These are phyloP conservation scores for Eupeodes corollae DNA, from an alignment of 1,140 invertebrate species.

Conservation along the genomic window DNA sequence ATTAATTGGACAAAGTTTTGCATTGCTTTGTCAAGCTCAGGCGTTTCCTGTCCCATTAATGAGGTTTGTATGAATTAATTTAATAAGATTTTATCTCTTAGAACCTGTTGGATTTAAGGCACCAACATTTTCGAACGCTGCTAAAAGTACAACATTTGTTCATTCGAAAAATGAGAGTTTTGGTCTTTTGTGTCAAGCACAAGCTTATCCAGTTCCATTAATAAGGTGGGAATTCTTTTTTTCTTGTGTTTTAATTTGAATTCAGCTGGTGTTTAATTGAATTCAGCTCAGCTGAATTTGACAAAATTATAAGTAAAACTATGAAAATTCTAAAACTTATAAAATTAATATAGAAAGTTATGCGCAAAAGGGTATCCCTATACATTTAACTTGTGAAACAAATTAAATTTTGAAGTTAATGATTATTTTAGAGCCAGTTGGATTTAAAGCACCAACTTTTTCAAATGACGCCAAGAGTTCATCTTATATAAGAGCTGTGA, in stretches of 20 bases:
- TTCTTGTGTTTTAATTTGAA: no score
- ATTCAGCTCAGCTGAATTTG: no score
- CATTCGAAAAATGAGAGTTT: constrained; percentile 44
- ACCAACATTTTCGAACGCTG: constrained; percentile 52
- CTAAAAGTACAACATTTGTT: constrained; percentile 44
- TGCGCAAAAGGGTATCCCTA: not conserved
- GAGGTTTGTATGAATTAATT: constrained; percentile 42
- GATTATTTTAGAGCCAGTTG: constrained; percentile 48
- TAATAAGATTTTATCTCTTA: constrained; percentile 33
- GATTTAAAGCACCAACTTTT: constrained; percentile 57
- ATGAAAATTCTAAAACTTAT: no score
- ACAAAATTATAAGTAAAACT: no score
- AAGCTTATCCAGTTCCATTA: constrained; percentile 54
- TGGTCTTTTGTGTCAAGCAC: constrained; percentile 56
- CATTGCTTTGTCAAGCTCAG: constrained; percentile 69
- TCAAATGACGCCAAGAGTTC: constrained; percentile 48
- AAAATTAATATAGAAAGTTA: no score
- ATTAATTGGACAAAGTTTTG: constrained; percentile 45
- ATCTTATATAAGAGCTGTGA: constrained; percentile 38
- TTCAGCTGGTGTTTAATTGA: no score
- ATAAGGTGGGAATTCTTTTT: constrained; percentile 44
- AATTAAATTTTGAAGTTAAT: constrained; percentile 17
- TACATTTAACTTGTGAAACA: no score
- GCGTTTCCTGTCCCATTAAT: no score
- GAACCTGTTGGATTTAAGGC: constrained; percentile 58